A percentile compares a stretch with the other conserved stretches of the same genome.
phyloP scores from a whole-genome alignment of 53 echinoderm and acorn worm species.

The Temnopleurus reevesii region DNA sequence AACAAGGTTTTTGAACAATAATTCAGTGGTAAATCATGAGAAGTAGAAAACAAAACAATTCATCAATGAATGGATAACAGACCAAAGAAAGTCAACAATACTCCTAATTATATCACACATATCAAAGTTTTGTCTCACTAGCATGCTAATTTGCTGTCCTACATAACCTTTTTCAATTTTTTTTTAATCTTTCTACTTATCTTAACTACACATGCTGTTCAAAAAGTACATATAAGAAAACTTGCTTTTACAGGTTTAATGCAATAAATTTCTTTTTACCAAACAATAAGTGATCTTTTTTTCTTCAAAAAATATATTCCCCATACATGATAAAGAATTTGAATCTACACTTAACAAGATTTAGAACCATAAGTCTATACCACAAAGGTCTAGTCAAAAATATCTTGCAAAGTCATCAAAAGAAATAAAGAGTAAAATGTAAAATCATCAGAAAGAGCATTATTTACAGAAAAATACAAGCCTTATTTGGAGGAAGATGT shows the following conservation, averaged over 20 bases:
- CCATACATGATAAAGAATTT: not conserved
- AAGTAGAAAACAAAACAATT: slow-evolving; percentile 2
- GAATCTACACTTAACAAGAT: not conserved
- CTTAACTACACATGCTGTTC: slow-evolving; percentile 26
- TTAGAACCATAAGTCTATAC: not conserved
- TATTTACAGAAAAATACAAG: slow-evolving; percentile 50
- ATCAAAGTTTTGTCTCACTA: not conserved
- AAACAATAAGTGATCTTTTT: slow-evolving; percentile 30
- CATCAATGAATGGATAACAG: not conserved
- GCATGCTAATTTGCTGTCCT: not conserved
- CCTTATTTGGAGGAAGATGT: slow-evolving; percentile 37
- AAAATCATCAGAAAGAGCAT: not conserved
- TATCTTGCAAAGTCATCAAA: not conserved
- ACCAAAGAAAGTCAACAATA: not conserved
- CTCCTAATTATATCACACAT: not conserved
- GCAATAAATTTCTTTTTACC: not conserved
- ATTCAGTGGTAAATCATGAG: not conserved
- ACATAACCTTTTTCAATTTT: not conserved
- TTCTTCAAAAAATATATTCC: slow-evolving; percentile 42
- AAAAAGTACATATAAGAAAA: not conserved
- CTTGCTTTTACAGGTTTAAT: not conserved
- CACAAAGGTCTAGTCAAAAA: not conserved
- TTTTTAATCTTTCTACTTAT: not conserved
- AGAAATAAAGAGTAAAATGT: slow-evolving; percentile 33
- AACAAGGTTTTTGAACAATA: not conserved